These are phyloP conservation scores for Babyrousa celebensis DNA, from an alignment of 2,797 vertebrate genomes.

Conservation along the genomic window DNA sequence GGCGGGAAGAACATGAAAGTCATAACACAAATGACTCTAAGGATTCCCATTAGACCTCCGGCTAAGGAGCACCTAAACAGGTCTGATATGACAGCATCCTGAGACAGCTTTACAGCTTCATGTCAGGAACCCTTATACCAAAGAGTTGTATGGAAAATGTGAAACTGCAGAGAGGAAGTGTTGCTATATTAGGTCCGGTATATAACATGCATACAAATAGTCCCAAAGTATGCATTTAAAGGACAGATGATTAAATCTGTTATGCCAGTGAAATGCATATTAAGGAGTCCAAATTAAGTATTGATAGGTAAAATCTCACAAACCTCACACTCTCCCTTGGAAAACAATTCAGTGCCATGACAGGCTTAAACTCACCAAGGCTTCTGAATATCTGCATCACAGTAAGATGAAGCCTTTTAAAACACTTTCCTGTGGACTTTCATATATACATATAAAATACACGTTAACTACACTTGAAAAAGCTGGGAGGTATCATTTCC, in stretches of 20 bases:
- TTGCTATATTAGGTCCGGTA: not conserved
- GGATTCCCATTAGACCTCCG: slow-evolving; percentile 75
- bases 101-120: slow-evolving; percentile 8
- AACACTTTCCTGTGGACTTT: not conserved
- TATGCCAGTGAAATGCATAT: slow-evolving; percentile 23
- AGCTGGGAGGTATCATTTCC: not conserved
- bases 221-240: slow-evolving; percentile 22
- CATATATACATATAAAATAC: not conserved
- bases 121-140: slow-evolving; percentile 64
- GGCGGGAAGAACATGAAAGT: not conserved
- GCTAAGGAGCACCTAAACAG: slow-evolving; percentile 64
- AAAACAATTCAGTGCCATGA: not conserved
- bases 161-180: not conserved
- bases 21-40: slow-evolving; percentile 70
- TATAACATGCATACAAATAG: not conserved
- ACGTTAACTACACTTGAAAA: not conserved
- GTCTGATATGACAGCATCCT: slow-evolving; percentile 65
- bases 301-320: slow-evolving; percentile 6
- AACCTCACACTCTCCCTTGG: not conserved
- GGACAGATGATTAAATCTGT: slow-evolving; percentile 34
- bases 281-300: slow-evolving; percentile 68
- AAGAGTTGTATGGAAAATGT: slow-evolving; percentile 66
- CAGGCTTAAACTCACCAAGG: not conserved
- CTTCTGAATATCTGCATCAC: not conserved
- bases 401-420: not conserved